These are phyloP conservation scores for Malurus splendens DNA, from an alignment of 2,797 vertebrate genomes.

Conservation along the genomic window DNA sequence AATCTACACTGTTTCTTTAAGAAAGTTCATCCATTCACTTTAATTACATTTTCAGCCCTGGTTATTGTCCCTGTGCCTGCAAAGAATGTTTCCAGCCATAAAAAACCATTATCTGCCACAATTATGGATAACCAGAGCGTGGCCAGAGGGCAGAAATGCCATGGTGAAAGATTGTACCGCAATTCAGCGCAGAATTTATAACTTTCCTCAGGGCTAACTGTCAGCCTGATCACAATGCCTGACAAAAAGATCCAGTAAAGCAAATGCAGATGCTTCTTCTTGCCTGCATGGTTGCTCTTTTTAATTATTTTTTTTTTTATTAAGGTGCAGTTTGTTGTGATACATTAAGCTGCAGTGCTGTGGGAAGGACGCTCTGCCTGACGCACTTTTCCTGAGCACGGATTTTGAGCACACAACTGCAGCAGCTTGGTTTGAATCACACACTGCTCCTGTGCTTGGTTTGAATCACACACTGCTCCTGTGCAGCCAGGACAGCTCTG, in stretches of 20 bases:
- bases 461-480: background rate
- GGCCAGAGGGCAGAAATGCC: conserved; percentile 68
- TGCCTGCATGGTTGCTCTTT: conserved; percentile 55
- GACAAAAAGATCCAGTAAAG: conserved; percentile 61
- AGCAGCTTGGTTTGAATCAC: background rate
- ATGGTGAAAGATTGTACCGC: conserved; percentile 69
- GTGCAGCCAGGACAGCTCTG: background rate
- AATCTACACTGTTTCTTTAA: conserved; percentile 51
- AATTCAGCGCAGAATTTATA: conserved; percentile 71
- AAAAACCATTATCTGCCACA: conserved; percentile 71
- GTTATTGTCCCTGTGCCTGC: conserved; percentile 62
- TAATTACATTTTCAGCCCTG: conserved; percentile 41
- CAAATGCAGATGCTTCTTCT: conserved; percentile 57
- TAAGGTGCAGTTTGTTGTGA: conserved; percentile 41
- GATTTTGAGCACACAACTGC: background rate
- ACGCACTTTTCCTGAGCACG: background rate
- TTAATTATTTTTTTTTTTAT: background rate
- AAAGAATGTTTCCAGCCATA: conserved; percentile 74
- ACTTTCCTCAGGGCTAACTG: conserved; percentile 69
- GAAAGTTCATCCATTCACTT: conserved; percentile 62
- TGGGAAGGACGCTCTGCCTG: accelerated
- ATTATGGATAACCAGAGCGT: conserved; percentile 70
- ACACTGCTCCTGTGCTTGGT: background rate
- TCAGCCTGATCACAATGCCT: conserved; percentile 67
- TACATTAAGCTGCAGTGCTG: background rate